Conservation (phyloP, 2,113 vertebrate species). For the Serinus canaria region DNA sequence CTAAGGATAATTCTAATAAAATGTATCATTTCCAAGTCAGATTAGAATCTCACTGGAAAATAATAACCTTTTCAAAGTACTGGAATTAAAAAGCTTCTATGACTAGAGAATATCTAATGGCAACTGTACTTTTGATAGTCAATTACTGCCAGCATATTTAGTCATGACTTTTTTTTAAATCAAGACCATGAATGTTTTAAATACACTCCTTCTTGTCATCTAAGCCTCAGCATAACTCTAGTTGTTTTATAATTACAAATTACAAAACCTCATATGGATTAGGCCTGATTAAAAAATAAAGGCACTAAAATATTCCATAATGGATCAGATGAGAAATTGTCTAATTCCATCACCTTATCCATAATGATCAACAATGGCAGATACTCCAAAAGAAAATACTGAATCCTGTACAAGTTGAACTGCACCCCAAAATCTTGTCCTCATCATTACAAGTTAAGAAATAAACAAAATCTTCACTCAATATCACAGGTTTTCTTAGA, state of each 20-base stretch:
- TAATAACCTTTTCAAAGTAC: background rate
- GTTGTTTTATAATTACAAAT: background rate
- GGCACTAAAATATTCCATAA: background rate
- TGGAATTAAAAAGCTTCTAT: background rate
- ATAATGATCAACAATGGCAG: background rate
- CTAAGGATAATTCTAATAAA: background rate
- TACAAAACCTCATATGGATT: background rate
- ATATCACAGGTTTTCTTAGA: background rate
- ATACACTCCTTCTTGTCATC: background rate
- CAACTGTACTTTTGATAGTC: background rate
- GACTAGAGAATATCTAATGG: background rate
- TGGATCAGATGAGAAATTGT: background rate
- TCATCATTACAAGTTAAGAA: background rate
- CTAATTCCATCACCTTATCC: background rate
- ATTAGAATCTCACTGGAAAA: background rate
- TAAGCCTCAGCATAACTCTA: background rate
- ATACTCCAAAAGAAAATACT: background rate
- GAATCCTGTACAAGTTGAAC: background rate
- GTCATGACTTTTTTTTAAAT: background rate
- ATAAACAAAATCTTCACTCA: background rate
- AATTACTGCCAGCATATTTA: background rate
- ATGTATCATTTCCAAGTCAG: background rate
- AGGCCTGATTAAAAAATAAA: background rate
- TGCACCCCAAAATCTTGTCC: background rate
- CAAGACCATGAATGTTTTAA: constrained; percentile 3